A percentile compares a stretch with the other conserved stretches of the same genome.
Conservation (phyloP, 2,113 vertebrate genomes). For the Formicarius rufipectus region DNA sequence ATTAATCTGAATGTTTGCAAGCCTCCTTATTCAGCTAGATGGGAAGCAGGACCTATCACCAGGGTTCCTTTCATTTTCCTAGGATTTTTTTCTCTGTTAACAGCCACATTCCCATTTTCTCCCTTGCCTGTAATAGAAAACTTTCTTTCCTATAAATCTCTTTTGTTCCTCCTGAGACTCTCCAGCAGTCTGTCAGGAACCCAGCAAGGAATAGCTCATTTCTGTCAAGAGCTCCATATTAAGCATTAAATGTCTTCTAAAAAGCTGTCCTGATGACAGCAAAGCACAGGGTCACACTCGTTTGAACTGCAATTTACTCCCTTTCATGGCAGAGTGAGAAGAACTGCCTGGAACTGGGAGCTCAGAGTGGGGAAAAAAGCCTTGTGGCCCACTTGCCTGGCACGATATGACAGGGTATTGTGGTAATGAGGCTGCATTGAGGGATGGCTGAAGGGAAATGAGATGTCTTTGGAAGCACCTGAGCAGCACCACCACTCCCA, state of each 20-base stretch:
- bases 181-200: conserved; percentile 60
- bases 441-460: not conserved
- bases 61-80: conserved; percentile 18
- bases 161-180: conserved; percentile 54
- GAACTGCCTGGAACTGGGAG: not conserved
- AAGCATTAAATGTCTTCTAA: conserved; percentile 49
- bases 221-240: conserved; percentile 61
- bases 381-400: not conserved
- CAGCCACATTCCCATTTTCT: not conserved
- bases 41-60: not conserved
- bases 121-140: conserved; percentile 27
- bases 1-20: conserved; percentile 18
- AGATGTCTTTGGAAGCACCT: not conserved
- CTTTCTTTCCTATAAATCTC: conserved; percentile 51
- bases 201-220: conserved; percentile 55
- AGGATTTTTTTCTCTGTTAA: not conserved
- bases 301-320: conserved; percentile 13
- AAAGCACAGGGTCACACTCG: not conserved
- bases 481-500: not conserved
- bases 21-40: conserved; percentile 5
- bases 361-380: not conserved
- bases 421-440: not conserved
- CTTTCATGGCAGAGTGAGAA: not conserved
- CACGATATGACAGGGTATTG: fast-evolving
- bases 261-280: not conserved